Conservation (phyloP, 1,140 invertebrate genomes). For the Nasonia giraulti region DNA sequence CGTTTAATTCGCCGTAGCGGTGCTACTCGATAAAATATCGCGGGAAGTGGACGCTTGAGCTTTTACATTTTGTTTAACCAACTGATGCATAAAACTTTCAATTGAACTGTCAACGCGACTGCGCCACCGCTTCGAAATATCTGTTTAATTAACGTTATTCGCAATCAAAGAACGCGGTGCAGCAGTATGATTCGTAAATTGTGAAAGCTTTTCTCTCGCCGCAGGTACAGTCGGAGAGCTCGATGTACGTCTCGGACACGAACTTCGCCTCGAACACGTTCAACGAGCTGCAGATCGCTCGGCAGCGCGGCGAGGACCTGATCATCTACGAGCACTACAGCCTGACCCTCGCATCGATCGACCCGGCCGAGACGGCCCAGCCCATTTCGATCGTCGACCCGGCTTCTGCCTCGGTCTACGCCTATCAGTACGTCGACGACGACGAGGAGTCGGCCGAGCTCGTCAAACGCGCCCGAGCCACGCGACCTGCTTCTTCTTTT, state of each 20-base stretch:
- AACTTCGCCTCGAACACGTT: slow-evolving; percentile 43
- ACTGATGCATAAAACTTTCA: not conserved
- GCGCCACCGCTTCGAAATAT: no score
- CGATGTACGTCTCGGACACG: slow-evolving; percentile 45
- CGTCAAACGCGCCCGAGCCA: not conserved
- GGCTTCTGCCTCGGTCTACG: slow-evolving; percentile 46
- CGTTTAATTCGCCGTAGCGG: no score
- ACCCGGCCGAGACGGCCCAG: not conserved
- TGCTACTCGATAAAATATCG: no score
- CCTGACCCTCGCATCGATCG: slow-evolving; percentile 38
- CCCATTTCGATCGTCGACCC: slow-evolving; percentile 43
- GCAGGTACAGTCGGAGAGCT: slow-evolving; percentile 47
- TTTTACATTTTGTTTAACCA: not conserved
- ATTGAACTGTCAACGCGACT: not conserved
- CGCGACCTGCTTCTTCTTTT: slow-evolving; percentile 2
- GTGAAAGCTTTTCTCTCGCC: no score
- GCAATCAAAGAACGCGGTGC: no score
- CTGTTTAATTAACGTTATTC: no score
- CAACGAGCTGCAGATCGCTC: slow-evolving; percentile 43
- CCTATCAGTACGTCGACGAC: slow-evolving; percentile 52
- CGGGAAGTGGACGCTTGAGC: no score
- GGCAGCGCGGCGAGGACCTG: slow-evolving; percentile 33
- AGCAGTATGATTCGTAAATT: no score
- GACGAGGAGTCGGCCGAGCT: slow-evolving; percentile 41
- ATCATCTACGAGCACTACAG: slow-evolving; percentile 48